Base-by-base conservation (phyloP, 2,888 invertebrate species). In the Pseudococcus longispinus region DNA sequence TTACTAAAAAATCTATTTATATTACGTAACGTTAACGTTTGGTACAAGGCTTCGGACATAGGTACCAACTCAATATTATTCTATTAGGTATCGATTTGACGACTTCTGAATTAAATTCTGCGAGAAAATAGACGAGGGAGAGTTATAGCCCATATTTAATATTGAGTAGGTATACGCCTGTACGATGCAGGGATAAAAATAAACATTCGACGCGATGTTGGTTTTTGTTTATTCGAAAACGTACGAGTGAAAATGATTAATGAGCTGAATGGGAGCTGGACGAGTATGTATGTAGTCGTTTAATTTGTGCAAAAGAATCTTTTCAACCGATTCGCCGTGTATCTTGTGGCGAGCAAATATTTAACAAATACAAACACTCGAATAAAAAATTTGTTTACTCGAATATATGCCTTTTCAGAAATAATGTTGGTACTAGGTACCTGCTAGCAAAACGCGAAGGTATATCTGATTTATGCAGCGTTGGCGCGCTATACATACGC, bases 201-300 rank as follows among this genome's bases (percentile, higher is more conserved):
- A n/a, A 51, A 51, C 51, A 51, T 15, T 13, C n/a, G 46, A 13
- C 15, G 46, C 51, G 13, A 15, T n/a, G 55, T 55, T n/a, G 55
- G 55, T 60, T 70, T 70, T 65, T 20, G 70, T 70, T 70, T 29
- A 29, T 29, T 29, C 15, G 29, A 70, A 70, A 70, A 29, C 29
- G 29, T 70, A 70, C 70, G 70, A 29, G 70, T 70, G 29, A 70
- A 70, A 70, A 70, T 70, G 70, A 70, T 70, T 70, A 70, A 70
- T 70, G 70, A 70, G 70, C 70, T 70, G 70, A 60, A 8, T 60
- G 4, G 2, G 23, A 60, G 20, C 13, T 13, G 23, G 70, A 5
- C 32, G 18, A 29, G 29, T 29, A 70, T 5, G 60, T 60, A 60
- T 70, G 29, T 29, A 60, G 60, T 26, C 23, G 29, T 70, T 70